Evolutionary conservation across 2,797 vertebrate genomes (phyloP).

Genomic region (Tragelaphus oryx): DNA sequence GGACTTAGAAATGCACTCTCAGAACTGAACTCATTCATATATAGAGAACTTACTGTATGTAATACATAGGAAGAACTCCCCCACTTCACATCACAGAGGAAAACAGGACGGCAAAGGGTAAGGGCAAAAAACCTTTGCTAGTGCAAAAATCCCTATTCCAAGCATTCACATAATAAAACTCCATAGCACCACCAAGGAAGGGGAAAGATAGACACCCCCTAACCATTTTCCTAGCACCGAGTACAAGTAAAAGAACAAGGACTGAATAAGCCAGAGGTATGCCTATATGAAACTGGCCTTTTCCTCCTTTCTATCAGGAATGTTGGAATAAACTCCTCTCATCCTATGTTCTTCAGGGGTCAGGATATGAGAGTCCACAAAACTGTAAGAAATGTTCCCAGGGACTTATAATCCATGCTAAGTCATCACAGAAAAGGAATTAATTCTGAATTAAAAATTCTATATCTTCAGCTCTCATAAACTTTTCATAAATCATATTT

Average conservation of each 20-base stretch:
- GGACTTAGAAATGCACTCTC: neutral
- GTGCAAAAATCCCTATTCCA: neutral
- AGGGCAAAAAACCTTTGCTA: neutral
- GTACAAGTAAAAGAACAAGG: accelerated
- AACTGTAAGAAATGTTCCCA: neutral
- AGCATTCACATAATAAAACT: neutral
- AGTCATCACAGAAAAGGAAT: neutral
- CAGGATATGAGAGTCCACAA: neutral
- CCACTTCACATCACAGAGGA: neutral
- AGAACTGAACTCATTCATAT: neutral
- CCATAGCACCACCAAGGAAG: neutral
- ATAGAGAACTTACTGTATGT: neutral
- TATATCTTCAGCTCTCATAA: neutral
- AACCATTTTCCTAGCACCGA: neutral
- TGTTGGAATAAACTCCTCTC: neutral
- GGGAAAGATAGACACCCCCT: accelerated
- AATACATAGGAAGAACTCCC: neutral
- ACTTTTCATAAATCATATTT: constrained; percentile 27
- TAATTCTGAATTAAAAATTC: constrained; percentile 18
- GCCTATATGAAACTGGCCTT: accelerated
- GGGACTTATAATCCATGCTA: neutral
- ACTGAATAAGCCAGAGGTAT: neutral
- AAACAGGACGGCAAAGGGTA: neutral
- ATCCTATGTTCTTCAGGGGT: neutral
- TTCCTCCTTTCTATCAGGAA: neutral